A percentile compares a stretch with the other conserved stretches of the same genome.
Conservation (phyloP, 2,797 vertebrate genomes). For the Acipenser transmontanus region DNA sequence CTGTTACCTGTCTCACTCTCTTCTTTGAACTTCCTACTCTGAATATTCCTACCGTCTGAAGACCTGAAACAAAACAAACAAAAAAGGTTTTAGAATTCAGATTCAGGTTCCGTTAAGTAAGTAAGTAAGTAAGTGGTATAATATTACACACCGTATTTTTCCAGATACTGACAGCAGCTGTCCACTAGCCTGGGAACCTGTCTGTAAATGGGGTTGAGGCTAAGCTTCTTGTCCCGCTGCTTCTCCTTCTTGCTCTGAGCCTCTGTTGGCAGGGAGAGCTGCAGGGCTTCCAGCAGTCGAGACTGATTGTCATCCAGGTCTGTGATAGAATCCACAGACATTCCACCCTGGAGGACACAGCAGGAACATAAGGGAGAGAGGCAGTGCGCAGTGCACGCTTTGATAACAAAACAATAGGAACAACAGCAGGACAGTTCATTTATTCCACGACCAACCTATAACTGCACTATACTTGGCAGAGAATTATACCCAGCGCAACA, state of each 20-base stretch:
- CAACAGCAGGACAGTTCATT: no score
- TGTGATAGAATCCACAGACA: conserved; percentile 97
- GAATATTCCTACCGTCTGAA: conserved; percentile 95
- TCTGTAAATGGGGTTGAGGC: conserved; percentile 93
- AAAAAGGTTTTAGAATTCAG: background rate
- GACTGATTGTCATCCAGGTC: conserved; percentile 95
- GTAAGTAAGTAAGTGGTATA: background rate
- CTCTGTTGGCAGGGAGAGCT: conserved; percentile 87
- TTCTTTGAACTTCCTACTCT: conserved; percentile 97
- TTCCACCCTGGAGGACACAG: conserved; percentile 74
- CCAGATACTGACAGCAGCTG: conserved; percentile 92
- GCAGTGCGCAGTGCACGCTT: no score
- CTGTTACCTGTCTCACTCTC: conserved; percentile 86
- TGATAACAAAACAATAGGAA: conserved; percentile 15
- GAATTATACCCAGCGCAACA: no score
- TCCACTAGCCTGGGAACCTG: conserved; percentile 91
- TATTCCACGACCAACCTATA: no score
- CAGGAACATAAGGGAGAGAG: conserved; percentile 40
- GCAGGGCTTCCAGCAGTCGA: conserved; percentile 88
- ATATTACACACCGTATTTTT: conserved; percentile 78
- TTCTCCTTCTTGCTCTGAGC: conserved; percentile 82
- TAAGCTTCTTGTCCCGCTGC: conserved; percentile 81
- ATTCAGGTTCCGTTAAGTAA: background rate
- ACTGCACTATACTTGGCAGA: no score
- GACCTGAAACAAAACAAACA: conserved; percentile 56